Evolutionary conservation across 2,113 vertebrate genomes (phyloP).

Genomic region (Anolis sagrei): DNA sequence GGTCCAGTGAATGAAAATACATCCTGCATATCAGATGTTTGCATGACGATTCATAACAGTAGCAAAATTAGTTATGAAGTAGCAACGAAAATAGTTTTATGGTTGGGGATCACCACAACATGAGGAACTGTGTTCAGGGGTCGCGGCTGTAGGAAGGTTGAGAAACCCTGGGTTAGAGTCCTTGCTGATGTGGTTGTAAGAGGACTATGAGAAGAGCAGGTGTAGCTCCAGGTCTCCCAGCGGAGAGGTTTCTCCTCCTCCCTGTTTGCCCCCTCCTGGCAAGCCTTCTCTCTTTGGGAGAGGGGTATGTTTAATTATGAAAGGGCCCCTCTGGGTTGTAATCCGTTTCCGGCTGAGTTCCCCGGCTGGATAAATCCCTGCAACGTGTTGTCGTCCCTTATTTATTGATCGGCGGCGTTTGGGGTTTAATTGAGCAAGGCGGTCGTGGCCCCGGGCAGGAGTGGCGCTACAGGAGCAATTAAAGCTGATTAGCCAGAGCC

Average conservation of each 20-base stretch:
- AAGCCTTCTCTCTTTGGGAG: conserved; percentile 16
- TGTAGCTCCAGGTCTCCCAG: background rate
- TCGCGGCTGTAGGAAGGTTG: too few relatives aligned
- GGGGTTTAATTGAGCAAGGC: conserved; percentile 86
- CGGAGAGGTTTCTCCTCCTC: conserved; percentile 13
- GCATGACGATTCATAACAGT: too few relatives aligned
- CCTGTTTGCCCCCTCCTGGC: background rate
- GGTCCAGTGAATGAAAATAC: too few relatives aligned
- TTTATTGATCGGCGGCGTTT: conserved; percentile 85
- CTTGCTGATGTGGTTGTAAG: too few relatives aligned
- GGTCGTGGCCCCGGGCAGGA: conserved; percentile 81
- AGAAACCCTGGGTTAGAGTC: too few relatives aligned
- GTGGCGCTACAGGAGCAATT: conserved; percentile 87
- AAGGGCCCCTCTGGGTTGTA: conserved; percentile 69
- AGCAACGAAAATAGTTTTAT: too few relatives aligned
- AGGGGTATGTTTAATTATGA: conserved; percentile 78
- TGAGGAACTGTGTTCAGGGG: too few relatives aligned
- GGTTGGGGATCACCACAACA: too few relatives aligned
- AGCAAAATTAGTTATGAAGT: too few relatives aligned
- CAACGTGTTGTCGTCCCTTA: conserved; percentile 81
- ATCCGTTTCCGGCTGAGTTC: conserved; percentile 77
- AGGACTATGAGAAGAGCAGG: conserved; percentile 5
- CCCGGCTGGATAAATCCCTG: conserved; percentile 75
- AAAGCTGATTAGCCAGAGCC: conserved; percentile 86
- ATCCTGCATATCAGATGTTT: too few relatives aligned